Base-by-base conservation (phyloP, 2,888 invertebrate species). In the Seira musarum region DNA sequence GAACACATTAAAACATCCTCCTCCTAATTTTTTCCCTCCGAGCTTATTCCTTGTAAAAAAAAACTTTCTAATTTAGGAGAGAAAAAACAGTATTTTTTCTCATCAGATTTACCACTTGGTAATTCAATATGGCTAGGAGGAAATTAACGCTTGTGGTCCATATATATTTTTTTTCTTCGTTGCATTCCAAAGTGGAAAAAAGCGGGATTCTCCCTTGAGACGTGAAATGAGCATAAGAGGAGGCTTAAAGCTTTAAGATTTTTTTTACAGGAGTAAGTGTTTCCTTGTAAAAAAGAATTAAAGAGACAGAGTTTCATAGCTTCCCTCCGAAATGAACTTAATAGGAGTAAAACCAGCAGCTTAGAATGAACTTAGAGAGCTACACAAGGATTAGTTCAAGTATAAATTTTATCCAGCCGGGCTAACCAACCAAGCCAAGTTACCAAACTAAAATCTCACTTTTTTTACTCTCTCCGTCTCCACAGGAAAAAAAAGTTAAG, bases 71-170 rank as follows among this genome's bases (percentile, higher is more conserved):
- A 60, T 60, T 60, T 60, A 60, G 60, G 60, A 60, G 60, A 60
- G 21, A 66, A 74, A 25, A 60, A 74, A 66, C 68, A 75, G 66
- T 53, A 53, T 69, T 80, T 80, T 80, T 80, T 71, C 81, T 67
- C 80, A 75, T 82, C 73, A 80, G 82, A 82, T 82, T 82, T 82
- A 82, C 77, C 82, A 78, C 77, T 76, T 79, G 82, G 85, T 84
- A 84, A 84, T 83, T 83, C 83, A 84, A 84, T 85, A 85, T 85
- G 82, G 82, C 83, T 82, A 74, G 82, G 84, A 84, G 84, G 83
- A 85, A 84, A 85, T 85, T 85, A 85, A 84, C 84, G 84, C 85
- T 84, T 83, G 82, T 85, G 83, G 79, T 80, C 83, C 84, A 84
- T 85, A 83, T 85, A 82, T 83, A 83, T 83, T 73, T 24, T 60